Conservation (phyloP, 1,140 invertebrate species). For the Bombus difficillimus region DNA sequence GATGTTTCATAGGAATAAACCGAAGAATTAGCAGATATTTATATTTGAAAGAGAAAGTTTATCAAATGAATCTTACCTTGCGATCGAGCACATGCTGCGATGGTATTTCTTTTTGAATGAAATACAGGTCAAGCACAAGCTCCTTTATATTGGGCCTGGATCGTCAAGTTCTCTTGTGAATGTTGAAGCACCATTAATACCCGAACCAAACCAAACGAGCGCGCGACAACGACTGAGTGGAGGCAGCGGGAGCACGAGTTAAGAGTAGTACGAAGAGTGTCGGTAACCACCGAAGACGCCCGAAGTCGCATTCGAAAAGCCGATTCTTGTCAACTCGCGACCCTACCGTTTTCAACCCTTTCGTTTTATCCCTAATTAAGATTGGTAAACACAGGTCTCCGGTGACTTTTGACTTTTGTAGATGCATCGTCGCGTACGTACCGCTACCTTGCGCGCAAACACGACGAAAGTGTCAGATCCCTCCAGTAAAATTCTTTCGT, state of each 20-base stretch:
- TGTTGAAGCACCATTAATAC: conserved; percentile 34
- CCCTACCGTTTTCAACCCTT: conserved; percentile 35
- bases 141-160: conserved; percentile 6
- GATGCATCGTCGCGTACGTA: background rate
- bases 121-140: conserved; percentile 15
- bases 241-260: conserved; percentile 51
- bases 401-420: background rate
- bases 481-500: background rate
- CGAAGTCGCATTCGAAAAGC: conserved; percentile 62
- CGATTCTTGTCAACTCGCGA: conserved; percentile 36
- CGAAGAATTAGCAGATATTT: too few relatives aligned
- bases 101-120: background rate
- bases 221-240: conserved; percentile 67
- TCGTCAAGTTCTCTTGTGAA: background rate
- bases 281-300: conserved; percentile 57
- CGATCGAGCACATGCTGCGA: conserved; percentile 23
- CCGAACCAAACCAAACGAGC: conserved; percentile 52
- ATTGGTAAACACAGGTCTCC: conserved; percentile 27
- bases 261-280: conserved; percentile 58
- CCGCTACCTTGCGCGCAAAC: background rate
- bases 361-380: conserved; percentile 41
- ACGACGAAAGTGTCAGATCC: background rate
- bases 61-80: conserved; percentile 16
- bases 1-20: background rate
- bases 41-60: background rate